Evolutionary conservation across 2,797 vertebrate genomes (phyloP).

Genomic region (Pipistrellus pipistrellus): DNA sequence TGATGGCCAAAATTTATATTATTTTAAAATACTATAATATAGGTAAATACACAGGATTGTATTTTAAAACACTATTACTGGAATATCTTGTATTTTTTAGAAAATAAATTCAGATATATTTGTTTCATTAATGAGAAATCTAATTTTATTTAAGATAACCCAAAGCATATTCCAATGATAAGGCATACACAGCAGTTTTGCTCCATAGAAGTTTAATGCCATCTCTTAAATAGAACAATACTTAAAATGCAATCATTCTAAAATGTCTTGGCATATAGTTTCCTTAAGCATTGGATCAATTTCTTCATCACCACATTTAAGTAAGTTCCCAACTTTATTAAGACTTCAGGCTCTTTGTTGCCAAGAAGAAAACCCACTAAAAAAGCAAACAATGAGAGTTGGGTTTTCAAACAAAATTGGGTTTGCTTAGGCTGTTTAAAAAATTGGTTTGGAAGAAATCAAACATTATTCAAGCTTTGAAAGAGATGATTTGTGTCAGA

Average conservation of each 20-base stretch:
- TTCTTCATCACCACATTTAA: conserved; percentile 72
- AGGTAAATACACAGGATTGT: conserved; percentile 68
- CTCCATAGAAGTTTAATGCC: conserved; percentile 58
- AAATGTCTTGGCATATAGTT: conserved; percentile 71
- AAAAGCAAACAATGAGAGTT: conserved; percentile 70
- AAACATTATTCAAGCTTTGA: conserved; percentile 70
- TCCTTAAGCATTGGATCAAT: conserved; percentile 62
- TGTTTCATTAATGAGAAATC: conserved; percentile 72
- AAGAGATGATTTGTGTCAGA: conserved; percentile 52
- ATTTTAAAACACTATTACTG: conserved; percentile 72
- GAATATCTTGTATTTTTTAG: conserved; percentile 71
- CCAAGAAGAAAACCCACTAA: conserved; percentile 62
- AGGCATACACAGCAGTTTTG: background rate
- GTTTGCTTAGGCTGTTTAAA: conserved; percentile 77
- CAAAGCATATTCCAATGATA: conserved; percentile 34
- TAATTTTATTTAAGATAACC: conserved; percentile 69
- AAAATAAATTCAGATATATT: conserved; percentile 79
- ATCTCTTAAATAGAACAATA: conserved; percentile 65
- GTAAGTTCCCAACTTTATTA: conserved; percentile 76
- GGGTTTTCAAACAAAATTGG: conserved; percentile 72
- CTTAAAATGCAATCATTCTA: conserved; percentile 72
- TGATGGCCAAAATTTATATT: conserved; percentile 73
- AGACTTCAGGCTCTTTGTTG: conserved; percentile 61
- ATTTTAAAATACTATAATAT: conserved; percentile 71
- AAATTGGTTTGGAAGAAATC: conserved; percentile 76